phyloP scores from a whole-genome alignment of 2,113 vertebrate species.

The Cyprinodon tularosa region DNA sequence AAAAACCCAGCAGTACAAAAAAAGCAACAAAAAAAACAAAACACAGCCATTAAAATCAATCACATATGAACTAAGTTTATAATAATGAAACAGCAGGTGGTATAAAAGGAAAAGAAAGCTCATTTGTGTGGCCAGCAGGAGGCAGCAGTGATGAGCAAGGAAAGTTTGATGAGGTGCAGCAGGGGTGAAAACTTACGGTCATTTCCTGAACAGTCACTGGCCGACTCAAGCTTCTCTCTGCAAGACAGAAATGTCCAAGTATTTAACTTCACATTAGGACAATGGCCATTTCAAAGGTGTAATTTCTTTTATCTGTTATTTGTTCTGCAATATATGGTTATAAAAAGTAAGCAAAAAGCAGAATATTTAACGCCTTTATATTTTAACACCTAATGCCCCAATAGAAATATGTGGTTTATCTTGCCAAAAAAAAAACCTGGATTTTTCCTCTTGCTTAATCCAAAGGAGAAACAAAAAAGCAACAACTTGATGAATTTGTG shows the following conservation, averaged over 20 bases:
- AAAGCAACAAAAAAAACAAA: constrained; percentile 26
- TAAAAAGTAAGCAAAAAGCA: too few relatives aligned
- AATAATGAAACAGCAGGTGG: constrained; percentile 36
- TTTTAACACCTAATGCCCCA: too few relatives aligned
- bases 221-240: constrained; percentile 93
- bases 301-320: background rate
- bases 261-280: background rate
- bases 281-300: background rate
- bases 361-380: too few relatives aligned
- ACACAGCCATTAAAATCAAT: constrained; percentile 43
- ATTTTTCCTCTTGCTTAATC: too few relatives aligned
- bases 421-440: too few relatives aligned
- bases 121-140: constrained; percentile 41
- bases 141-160: constrained; percentile 31
- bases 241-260: constrained; percentile 52
- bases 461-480: too few relatives aligned
- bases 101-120: constrained; percentile 22
- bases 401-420: too few relatives aligned
- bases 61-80: constrained; percentile 47
- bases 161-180: constrained; percentile 1
- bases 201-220: constrained; percentile 88
- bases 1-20: constrained; percentile 18
- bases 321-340: too few relatives aligned
- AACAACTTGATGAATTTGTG: too few relatives aligned
- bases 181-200: constrained; percentile 76